Evolutionary conservation across 1,140 invertebrate genomes (phyloP).

Genomic region (Drosophila nigromelanica): DNA sequence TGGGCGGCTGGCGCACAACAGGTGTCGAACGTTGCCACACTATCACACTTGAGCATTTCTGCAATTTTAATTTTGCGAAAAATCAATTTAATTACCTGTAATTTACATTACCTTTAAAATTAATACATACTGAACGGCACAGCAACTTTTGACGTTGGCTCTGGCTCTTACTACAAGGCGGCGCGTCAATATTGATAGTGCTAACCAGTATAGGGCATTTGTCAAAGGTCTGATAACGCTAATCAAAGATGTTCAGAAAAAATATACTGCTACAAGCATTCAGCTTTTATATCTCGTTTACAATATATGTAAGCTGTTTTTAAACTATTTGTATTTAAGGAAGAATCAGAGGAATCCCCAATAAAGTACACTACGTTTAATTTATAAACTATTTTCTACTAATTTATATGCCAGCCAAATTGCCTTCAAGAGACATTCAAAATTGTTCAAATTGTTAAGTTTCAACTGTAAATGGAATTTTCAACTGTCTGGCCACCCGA

Average conservation of each 20-base stretch:
- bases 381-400: too few relatives aligned
- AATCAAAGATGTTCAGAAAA: not conserved
- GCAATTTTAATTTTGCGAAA: slow-evolving; percentile 17
- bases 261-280: too few relatives aligned
- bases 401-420: too few relatives aligned
- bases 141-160: not conserved
- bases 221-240: slow-evolving; percentile 4
- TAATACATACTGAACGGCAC: not conserved
- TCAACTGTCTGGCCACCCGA: slow-evolving; percentile 22
- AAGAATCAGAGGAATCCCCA: too few relatives aligned
- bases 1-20: slow-evolving; percentile 63
- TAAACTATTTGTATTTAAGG: too few relatives aligned
- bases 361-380: too few relatives aligned
- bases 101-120: not conserved
- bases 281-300: too few relatives aligned
- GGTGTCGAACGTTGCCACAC: slow-evolving; percentile 54
- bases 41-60: slow-evolving; percentile 4
- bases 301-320: too few relatives aligned
- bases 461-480: slow-evolving; percentile 27
- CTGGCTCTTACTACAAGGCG: too few relatives aligned
- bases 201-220: not conserved
- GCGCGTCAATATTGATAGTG: not conserved
- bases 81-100: slow-evolving; percentile 21
- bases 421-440: not conserved
- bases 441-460: not conserved